Conservation (phyloP, 2,797 vertebrate genomes). For the Anabas testudineus region DNA sequence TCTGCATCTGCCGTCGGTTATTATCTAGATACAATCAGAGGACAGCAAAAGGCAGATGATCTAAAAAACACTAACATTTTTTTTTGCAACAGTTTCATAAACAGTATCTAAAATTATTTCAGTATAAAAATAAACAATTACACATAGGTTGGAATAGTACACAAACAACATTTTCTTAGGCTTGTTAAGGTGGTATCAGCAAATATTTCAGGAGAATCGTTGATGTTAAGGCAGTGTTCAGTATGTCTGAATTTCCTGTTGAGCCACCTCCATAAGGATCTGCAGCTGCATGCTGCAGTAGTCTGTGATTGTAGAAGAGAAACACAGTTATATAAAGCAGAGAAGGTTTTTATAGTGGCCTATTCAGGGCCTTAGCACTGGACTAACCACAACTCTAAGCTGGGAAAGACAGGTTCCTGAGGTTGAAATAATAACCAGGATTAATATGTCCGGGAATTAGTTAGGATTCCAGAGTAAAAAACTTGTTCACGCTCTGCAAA, state of each 20-base stretch:
- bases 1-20: too few relatives aligned
- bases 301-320: conserved; percentile 76
- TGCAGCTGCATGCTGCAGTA: conserved; percentile 86
- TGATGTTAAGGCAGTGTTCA: conserved; percentile 54
- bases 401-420: too few relatives aligned
- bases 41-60: too few relatives aligned
- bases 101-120: too few relatives aligned
- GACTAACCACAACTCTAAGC: background rate
- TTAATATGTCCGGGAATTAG: background rate
- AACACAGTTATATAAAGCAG: background rate
- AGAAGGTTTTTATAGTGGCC: conserved; percentile 12
- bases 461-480: background rate
- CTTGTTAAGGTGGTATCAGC: background rate
- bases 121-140: too few relatives aligned
- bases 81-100: too few relatives aligned
- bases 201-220: too few relatives aligned
- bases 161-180: background rate
- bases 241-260: conserved; percentile 85
- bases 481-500: too few relatives aligned
- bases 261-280: conserved; percentile 93
- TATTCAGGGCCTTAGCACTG: too few relatives aligned
- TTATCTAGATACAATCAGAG: too few relatives aligned
- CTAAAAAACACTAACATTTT: too few relatives aligned
- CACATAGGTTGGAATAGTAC: too few relatives aligned
- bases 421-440: background rate